These are phyloP conservation scores for Halictus quadricinctus DNA, from an alignment of 2,888 invertebrate genomes.

Conservation along the genomic window DNA sequence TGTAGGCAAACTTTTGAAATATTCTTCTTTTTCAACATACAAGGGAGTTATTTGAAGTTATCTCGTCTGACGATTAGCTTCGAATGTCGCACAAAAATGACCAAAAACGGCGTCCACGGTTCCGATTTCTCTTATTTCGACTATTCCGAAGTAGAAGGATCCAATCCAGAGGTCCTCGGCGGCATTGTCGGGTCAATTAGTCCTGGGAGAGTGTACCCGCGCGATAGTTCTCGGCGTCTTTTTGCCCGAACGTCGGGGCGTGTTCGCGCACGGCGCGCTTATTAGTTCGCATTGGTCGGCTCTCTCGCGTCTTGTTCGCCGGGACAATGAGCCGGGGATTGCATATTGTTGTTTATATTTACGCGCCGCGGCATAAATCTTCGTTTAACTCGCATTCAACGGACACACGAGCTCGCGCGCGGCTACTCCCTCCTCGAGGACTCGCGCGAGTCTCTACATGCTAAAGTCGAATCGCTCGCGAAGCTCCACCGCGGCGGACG, in stretches of 20 bases:
- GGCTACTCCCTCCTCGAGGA: neutral
- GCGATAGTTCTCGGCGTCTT: slow-evolving; percentile 7
- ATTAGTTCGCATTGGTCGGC: slow-evolving; percentile 76
- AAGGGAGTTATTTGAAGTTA: too few species aligned
- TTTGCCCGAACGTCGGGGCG: slow-evolving; percentile 33
- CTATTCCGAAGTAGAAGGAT: neutral
- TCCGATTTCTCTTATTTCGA: neutral
- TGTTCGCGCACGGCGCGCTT: slow-evolving; percentile 64
- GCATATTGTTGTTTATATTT: slow-evolving; percentile 82
- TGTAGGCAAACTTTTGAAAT: too few species aligned
- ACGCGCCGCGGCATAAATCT: slow-evolving; percentile 81
- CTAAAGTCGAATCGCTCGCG: slow-evolving; percentile 25
- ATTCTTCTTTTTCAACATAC: too few species aligned
- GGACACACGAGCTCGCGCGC: slow-evolving; percentile 38
- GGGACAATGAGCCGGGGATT: slow-evolving; percentile 80
- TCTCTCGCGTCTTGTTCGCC: slow-evolving; percentile 64
- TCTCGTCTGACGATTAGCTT: too few species aligned
- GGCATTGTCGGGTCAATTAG: slow-evolving; percentile 35
- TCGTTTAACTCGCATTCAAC: slow-evolving; percentile 81
- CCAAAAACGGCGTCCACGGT: neutral
- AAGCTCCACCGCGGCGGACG: neutral
- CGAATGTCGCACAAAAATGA: too few species aligned
- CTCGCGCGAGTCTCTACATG: slow-evolving; percentile 5
- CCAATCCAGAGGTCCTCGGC: neutral
- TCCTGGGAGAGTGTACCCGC: slow-evolving; percentile 12